Evolutionary conservation across 30 jellyfish, hydroid and myxozoan genomes (phyloP), one percentile per base, ranked within the genome.

Genomic region (Hydra vulgaris): DNA sequence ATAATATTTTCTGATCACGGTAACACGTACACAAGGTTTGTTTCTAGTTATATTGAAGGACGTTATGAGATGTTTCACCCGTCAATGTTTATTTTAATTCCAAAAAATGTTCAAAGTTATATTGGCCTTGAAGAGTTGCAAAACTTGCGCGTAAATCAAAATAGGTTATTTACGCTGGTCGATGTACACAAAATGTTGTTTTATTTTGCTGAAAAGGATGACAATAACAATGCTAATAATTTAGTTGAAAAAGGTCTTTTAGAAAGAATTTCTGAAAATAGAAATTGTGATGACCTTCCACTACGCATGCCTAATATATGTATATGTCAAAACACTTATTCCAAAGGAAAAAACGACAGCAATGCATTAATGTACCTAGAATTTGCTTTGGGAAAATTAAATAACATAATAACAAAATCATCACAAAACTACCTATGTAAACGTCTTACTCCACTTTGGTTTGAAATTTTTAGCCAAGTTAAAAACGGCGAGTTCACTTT

Each of bases 1-100:
- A 76, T 92, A 0, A 24, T 92, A 16, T 20, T 92, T 71, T 95
- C 98, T 17, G 98, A 92, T 73, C 98, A 92, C 67, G 98, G 98
- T n/a, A 90, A 90, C 70, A 82, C 96, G 26, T 90, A 90, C 77
- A 90, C 95, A 73, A 40, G 20, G 23, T 90, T 75, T 56, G 86
- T 89, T 20, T 82, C 84, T 66, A 70, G 82, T 7, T 82, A 86
- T 70, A 25, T 83, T 74, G 97, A 90, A 66, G 97, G 97, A 15
- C 88, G 96, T 8, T 90, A 26, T 73, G 97, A 90, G 53, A 87
- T 87, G 96, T 80, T 61, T 70, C 96, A 92, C 78, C 96, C 98
- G 0, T 79, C 95, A 3, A 53, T 92, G 71, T 92, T 92, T 74
- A 82, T 92, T 93, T 61, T 92, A 7, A 53, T 92, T 17, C 96